phyloP scores from a whole-genome alignment of 1,140 invertebrate genomes.

The Leptoteleia sp. region DNA sequence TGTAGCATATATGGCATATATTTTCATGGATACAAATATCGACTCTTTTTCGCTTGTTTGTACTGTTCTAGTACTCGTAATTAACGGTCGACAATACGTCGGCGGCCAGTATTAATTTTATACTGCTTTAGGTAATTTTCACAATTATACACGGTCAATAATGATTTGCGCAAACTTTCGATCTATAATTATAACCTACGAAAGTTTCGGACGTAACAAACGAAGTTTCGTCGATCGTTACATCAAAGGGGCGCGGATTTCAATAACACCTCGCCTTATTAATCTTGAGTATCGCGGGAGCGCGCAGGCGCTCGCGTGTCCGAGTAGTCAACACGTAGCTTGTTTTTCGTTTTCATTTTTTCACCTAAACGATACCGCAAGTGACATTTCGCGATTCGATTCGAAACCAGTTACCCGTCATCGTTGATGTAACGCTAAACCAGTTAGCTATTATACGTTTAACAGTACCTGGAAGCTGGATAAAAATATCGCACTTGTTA shows the following conservation, averaged over 20 bases:
- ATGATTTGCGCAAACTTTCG: too few relatives aligned
- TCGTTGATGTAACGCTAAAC: conserved; percentile 49
- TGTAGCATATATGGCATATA: too few relatives aligned
- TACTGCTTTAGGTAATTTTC: too few relatives aligned
- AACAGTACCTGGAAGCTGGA: conserved; percentile 17
- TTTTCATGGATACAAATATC: too few relatives aligned
- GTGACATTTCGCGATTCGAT: conserved; percentile 24
- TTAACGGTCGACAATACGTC: too few relatives aligned
- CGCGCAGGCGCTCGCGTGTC: neutral
- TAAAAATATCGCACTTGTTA: conserved; percentile 26
- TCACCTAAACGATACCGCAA: conserved; percentile 11
- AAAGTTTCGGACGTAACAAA: too few relatives aligned
- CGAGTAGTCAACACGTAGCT: conserved; percentile 18
- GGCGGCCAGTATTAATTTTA: too few relatives aligned
- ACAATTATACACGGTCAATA: too few relatives aligned
- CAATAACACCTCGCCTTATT: neutral
- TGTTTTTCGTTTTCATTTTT: conserved; percentile 14
- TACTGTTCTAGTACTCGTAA: too few relatives aligned
- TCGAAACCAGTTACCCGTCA: conserved; percentile 47
- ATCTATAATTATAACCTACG: too few relatives aligned
- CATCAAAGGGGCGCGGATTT: neutral
- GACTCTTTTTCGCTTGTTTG: too few relatives aligned
- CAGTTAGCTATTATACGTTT: conserved; percentile 40
- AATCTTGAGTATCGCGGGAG: neutral
- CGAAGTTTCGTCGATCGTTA: too few relatives aligned